A percentile compares a stretch with the other conserved stretches of the same genome.
These are phyloP conservation scores for Caenorhabditis wallacei DNA, from an alignment of 2,888 invertebrate genomes.

Conservation along the genomic window DNA sequence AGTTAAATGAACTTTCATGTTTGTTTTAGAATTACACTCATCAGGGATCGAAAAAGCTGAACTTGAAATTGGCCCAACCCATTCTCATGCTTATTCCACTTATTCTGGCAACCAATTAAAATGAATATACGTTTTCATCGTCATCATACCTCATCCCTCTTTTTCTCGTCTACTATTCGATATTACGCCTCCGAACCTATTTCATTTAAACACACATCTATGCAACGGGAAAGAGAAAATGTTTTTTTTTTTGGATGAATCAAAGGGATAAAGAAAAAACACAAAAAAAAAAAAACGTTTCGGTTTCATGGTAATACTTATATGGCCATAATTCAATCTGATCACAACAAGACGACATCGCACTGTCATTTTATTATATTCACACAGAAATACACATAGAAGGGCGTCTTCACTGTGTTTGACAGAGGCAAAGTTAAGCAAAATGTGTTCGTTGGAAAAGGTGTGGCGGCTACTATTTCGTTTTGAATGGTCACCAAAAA, in stretches of 20 bases:
- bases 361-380: slow-evolving; percentile 57
- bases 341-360: slow-evolving; percentile 20
- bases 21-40: slow-evolving; percentile 41
- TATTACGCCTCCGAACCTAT: slow-evolving; percentile 53
- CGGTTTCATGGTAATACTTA: slow-evolving; percentile 3
- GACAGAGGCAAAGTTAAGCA: slow-evolving; percentile 56
- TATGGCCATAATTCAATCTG: slow-evolving; percentile 56
- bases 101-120: slow-evolving; percentile 61
- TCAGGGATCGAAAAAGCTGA: slow-evolving; percentile 12
- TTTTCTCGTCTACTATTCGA: slow-evolving; percentile 19
- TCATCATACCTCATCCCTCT: slow-evolving; percentile 57
- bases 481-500: slow-evolving; percentile 27
- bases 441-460: slow-evolving; percentile 57
- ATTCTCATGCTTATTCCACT: slow-evolving; percentile 54
- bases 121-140: slow-evolving; percentile 58
- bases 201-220: slow-evolving; percentile 29
- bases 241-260: no score
- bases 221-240: neutral
- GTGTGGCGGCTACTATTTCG: slow-evolving; percentile 39
- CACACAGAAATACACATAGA: slow-evolving; percentile 24
- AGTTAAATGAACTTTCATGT: slow-evolving; percentile 24
- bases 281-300: slow-evolving; percentile 21
- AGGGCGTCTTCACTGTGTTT: slow-evolving; percentile 50
- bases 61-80: slow-evolving; percentile 21
- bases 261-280: neutral